Base-by-base conservation (phyloP, 2,113 vertebrate species). In the Rhinoderma darwinii region DNA sequence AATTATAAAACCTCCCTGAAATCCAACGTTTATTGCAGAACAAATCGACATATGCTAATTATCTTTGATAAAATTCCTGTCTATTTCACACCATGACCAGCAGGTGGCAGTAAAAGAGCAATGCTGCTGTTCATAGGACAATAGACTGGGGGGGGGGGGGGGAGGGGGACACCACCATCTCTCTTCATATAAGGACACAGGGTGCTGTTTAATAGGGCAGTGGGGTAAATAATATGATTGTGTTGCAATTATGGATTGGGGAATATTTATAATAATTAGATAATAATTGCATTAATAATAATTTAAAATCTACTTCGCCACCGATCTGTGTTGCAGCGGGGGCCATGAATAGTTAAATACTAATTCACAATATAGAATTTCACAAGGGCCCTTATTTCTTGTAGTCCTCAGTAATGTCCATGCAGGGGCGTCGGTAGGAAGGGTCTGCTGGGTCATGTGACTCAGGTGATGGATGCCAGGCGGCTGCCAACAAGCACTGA, bases 71-170 rank as follows among this genome's bases (percentile, higher is more conserved):
- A 77, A 32, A 2, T 22, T 0, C 1, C 3, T 4, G 3, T 0
- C 11, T 32, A 9, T 18, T n/a, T 43, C 32, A 35, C 41, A 22
- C 59, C 27, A 5, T 14, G 25, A 10, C 75, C 84, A 86, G 84
- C 51, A 86, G 84, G 51, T 86, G 84, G 84, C 61, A 79, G 56
- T 68, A 79, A 6, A 20, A 66, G 84, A 79, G 75, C 72, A 84
- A 76, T n/a, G 68, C 66, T 39, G 32, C 2, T 39, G 17, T 1
- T 32, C 30, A 11, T 17, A 4, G 14, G 30, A n/a, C 37, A 22
- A 37, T 72, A 17, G 17, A 73, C 20, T 8, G 70, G 5, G 37
- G 37, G 22, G 2, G 15, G 10, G 32, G 18, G 18, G 11, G n/a
- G n/a, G 3, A 25, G 56, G 56, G n/a, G n/a, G n/a, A n/a, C n/a